Percentiles rank a stretch among this genome's conserved stretches.
These are phyloP conservation scores for Carassius gibelio DNA, from an alignment of 2,113 vertebrate genomes.

Conservation along the genomic window DNA sequence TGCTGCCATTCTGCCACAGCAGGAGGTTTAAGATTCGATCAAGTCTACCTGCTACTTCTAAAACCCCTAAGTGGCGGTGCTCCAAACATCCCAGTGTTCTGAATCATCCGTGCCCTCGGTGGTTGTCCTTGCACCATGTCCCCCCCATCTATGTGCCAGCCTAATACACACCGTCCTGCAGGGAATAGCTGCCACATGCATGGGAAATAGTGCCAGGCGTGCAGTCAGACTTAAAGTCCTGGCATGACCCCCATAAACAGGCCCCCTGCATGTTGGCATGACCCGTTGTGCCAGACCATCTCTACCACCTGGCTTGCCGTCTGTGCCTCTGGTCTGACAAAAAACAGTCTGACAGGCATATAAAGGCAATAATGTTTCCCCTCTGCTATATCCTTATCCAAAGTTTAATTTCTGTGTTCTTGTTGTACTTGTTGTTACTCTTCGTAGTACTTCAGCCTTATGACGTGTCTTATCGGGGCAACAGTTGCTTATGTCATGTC, in stretches of 20 bases:
- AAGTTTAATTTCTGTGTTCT: neutral
- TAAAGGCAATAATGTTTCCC: neutral
- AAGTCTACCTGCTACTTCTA: neutral
- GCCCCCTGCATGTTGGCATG: conserved; percentile 13
- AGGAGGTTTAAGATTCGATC: conserved; percentile 3
- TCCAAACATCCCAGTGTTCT: neutral
- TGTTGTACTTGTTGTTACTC: neutral
- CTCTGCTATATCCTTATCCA: neutral
- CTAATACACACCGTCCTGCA: neutral
- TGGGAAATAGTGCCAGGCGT: conserved; percentile 6
- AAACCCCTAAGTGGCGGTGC: neutral
- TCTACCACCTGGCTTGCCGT: conserved; percentile 38
- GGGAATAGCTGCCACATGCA: conserved; percentile 17
- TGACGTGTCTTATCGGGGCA: neutral
- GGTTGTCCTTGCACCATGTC: conserved; percentile 10
- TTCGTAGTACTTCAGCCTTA: neutral
- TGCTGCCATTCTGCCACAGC: conserved; percentile 1
- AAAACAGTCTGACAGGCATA: conserved; percentile 16
- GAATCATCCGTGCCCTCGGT: conserved; percentile 5
- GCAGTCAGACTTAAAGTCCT: conserved; percentile 30
- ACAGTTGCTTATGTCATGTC: neutral
- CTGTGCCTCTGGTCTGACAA: conserved; percentile 17
- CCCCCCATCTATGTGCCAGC: conserved; percentile 21
- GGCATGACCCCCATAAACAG: neutral
- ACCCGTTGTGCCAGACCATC: conserved; percentile 15